These are phyloP conservation scores for Hypsibius dujardini DNA, from an alignment of 1,140 invertebrate species.

Conservation along the genomic window DNA sequence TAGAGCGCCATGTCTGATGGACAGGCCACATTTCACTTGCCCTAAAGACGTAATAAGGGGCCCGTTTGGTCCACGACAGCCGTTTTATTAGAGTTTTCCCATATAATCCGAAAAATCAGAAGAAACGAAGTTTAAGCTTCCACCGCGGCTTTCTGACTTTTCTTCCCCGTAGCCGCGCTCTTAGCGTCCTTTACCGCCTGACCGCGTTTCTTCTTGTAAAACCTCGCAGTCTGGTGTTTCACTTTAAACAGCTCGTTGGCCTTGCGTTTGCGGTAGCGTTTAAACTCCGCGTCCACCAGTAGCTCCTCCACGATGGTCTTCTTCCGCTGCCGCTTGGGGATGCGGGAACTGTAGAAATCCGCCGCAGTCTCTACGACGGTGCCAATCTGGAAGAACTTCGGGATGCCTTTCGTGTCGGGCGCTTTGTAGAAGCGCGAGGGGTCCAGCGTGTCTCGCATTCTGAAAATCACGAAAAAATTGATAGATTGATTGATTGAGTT, in stretches of 20 bases:
- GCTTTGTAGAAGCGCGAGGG: constrained; percentile 84
- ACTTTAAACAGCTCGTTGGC: constrained; percentile 2
- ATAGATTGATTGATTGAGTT: too few species aligned
- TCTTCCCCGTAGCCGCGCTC: too few species aligned
- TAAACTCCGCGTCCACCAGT: constrained; percentile 63
- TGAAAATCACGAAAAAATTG: constrained; percentile 34
- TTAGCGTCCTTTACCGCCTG: too few species aligned
- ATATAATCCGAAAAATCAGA: too few species aligned
- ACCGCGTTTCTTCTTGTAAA: background rate
- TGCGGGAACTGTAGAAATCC: constrained; percentile 44
- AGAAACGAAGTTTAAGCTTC: too few species aligned
- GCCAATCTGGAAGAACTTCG: constrained; percentile 71
- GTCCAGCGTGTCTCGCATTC: constrained; percentile 78
- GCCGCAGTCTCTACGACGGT: constrained; percentile 37
- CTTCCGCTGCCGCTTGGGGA: constrained; percentile 70
- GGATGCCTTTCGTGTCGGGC: constrained; percentile 61
- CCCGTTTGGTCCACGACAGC: too few species aligned
- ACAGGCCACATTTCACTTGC: too few species aligned
- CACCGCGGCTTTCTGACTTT: too few species aligned
- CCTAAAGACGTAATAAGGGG: too few species aligned
- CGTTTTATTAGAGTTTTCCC: too few species aligned
- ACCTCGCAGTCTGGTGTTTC: constrained; percentile 10
- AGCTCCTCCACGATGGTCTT: constrained; percentile 75
- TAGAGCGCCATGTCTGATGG: too few species aligned
- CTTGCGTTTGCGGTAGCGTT: constrained; percentile 11